phyloP scores from a whole-genome alignment of 2,888 invertebrate species.

The Cephus runcator region DNA sequence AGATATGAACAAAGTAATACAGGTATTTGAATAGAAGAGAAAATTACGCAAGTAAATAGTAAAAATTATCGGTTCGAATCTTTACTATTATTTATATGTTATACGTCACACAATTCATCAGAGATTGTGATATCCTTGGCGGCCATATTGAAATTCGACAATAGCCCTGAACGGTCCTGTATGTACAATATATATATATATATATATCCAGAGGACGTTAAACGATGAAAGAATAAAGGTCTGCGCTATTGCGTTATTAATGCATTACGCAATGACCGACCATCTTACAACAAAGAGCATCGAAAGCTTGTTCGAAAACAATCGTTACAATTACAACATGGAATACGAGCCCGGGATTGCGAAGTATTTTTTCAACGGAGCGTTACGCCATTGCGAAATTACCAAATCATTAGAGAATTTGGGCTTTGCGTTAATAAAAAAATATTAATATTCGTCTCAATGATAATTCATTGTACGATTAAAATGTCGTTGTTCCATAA shows the following conservation, averaged over 20 bases:
- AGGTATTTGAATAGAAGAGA: not conserved
- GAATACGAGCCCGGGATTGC: not conserved
- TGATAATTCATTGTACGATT: not conserved
- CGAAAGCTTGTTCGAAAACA: constrained; percentile 6
- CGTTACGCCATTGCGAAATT: not conserved
- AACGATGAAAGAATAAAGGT: not conserved
- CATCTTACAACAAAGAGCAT: constrained; percentile 7
- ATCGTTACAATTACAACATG: constrained; percentile 5
- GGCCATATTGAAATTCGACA: not conserved
- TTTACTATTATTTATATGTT: no score
- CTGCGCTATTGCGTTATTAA: not conserved
- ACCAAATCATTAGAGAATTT: not conserved
- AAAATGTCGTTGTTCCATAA: not conserved
- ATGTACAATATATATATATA: not conserved
- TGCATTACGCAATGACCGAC: constrained; percentile 27
- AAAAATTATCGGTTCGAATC: no score
- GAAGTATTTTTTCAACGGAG: not conserved
- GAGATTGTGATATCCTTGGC: not conserved
- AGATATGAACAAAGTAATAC: not conserved
- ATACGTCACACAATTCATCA: not conserved
- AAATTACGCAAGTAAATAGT: no score
- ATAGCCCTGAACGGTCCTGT: not conserved
- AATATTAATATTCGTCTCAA: not conserved
- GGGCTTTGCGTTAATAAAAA: not conserved
- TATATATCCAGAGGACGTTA: not conserved